Percentiles rank a stretch among this genome's conserved stretches.
Conservation (phyloP, 2,888 invertebrate species). For the Drosophila vallismaia region DNA sequence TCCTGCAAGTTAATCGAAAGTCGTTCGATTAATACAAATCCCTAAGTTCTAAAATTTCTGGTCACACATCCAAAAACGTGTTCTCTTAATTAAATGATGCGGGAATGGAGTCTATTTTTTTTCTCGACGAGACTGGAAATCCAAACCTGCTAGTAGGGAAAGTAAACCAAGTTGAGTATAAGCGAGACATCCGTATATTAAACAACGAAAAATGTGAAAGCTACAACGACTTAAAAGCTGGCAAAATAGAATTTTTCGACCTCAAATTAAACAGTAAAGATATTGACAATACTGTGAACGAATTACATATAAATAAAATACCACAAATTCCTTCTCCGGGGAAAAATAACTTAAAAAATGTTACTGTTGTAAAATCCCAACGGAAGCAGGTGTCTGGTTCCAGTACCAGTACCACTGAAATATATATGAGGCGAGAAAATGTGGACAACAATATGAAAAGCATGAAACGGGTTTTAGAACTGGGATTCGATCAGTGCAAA, state of each 20-base stretch:
- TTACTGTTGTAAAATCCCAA: neutral
- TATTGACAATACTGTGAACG: slow-evolving; percentile 62
- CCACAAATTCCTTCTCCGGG: slow-evolving; percentile 43
- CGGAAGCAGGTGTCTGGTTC: neutral
- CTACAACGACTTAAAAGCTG: neutral
- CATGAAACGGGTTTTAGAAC: slow-evolving; percentile 82
- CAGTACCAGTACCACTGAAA: neutral
- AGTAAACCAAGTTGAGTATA: neutral
- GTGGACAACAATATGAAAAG: slow-evolving; percentile 63
- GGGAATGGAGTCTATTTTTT: neutral
- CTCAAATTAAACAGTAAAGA: slow-evolving; percentile 48
- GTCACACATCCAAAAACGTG: neutral
- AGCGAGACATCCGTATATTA: neutral
- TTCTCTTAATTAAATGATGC: neutral
- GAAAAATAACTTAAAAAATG: slow-evolving; percentile 48
- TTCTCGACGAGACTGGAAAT: neutral
- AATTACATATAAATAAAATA: slow-evolving; percentile 49
- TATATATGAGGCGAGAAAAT: slow-evolving; percentile 35
- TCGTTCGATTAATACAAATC: neutral
- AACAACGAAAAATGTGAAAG: neutral
- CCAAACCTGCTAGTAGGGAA: neutral
- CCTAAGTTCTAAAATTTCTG: neutral
- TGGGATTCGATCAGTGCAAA: slow-evolving; percentile 86
- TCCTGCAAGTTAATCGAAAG: neutral
- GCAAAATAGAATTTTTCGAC: slow-evolving; percentile 70